Percentiles rank a stretch among this genome's conserved stretches.
phyloP scores from a whole-genome alignment of 2,113 vertebrate genomes.

The Pseudopipra pipra region DNA sequence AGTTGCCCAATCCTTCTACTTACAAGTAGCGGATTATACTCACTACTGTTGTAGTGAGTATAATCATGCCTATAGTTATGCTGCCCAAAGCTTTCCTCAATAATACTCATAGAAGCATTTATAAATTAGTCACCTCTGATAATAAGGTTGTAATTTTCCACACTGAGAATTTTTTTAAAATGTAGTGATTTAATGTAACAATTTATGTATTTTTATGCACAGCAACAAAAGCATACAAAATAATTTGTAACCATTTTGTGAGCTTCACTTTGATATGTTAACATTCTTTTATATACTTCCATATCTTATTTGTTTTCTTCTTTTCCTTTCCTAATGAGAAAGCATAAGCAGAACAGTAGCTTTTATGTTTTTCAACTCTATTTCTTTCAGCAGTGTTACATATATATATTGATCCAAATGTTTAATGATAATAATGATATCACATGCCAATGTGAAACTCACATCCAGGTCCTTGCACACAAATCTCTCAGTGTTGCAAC shows the following conservation, averaged over 20 bases:
- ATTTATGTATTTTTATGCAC: background rate
- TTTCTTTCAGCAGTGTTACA: background rate
- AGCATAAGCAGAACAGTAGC: background rate
- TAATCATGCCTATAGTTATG: background rate
- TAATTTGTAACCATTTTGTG: background rate
- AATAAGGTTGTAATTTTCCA: background rate
- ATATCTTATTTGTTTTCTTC: background rate
- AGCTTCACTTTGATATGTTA: background rate
- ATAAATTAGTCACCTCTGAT: background rate
- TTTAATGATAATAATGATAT: background rate
- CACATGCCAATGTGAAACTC: background rate
- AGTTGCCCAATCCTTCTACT: background rate
- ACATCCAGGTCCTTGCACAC: background rate
- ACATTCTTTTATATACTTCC: background rate
- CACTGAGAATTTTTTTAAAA: background rate
- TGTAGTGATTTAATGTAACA: background rate
- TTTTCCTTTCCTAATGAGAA: background rate
- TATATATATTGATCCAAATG: background rate
- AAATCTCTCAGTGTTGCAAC: background rate
- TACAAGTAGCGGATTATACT: background rate
- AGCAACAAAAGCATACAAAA: background rate
- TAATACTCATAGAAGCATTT: background rate
- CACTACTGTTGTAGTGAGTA: background rate
- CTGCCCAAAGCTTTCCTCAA: background rate
- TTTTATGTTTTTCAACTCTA: background rate